Base-by-base conservation (phyloP, 2,888 invertebrate species). In the Pristionchus entomophagus region DNA sequence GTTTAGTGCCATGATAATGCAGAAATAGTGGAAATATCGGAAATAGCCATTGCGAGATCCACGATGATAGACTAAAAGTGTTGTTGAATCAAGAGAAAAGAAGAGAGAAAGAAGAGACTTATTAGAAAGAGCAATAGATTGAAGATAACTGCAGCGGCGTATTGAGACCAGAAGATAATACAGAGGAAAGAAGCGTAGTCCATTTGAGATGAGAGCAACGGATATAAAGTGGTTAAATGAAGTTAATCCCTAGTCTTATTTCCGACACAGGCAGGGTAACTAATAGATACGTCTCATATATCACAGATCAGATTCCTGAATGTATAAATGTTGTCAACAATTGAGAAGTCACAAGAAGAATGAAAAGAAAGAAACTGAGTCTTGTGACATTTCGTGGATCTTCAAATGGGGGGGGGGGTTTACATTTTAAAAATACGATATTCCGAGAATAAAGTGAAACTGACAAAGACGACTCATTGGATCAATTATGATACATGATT, bases 21-120 rank as follows among this genome's bases (percentile, higher is more conserved):
- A 65, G 19, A 65, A 32, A 32, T 65, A 65, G 38, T 65, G 65
- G 29, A 65, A 65, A 32, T 65, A 65, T 65, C 65, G 65, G 38
- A 65, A 65, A 22, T 35, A 1, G 29, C 65, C 65, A 65, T 65
- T 65, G 26, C 65, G 65, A 65, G 65, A 35, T 65, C 38, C 32
- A 38, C 65, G 35, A 32, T 65, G 65, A 32, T 65, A 32, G 65
- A 65, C 38, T 38, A 32, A 38, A 65, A 65, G 29, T 32, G 26
- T 56, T 56, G 56, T n/a, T 56, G 56, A 56, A 6, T n/a, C 19
- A n/a, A 56, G 56, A 56, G 19, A 56, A n/a, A 22, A n/a, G n/a
- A 8, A 56, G 56, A 22, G n/a, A n/a, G n/a, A n/a, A n/a, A n/a
- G 19, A 56, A 56, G n/a, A 6, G 19, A 56, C 56, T 56, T 22